Evolutionary conservation across 2,797 vertebrate genomes (phyloP).

Genomic region (Neostethus bicornis): DNA sequence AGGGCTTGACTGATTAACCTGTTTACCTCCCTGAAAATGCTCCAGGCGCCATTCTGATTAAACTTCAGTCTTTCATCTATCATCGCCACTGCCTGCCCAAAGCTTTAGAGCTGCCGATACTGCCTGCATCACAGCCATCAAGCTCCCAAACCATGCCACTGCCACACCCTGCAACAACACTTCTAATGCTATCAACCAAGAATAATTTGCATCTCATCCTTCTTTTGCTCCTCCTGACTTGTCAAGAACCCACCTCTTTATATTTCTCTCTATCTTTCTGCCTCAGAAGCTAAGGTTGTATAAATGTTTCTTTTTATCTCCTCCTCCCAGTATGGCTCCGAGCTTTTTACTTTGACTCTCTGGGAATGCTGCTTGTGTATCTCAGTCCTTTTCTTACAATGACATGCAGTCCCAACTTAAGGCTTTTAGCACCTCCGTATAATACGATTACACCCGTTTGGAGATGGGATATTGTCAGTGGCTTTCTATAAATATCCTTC

Average conservation of each 20-base stretch:
- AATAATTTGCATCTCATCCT: constrained; percentile 65
- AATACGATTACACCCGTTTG: constrained; percentile 73
- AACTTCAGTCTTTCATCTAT: constrained; percentile 83
- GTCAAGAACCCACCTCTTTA: constrained; percentile 38
- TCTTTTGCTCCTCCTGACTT: constrained; percentile 49
- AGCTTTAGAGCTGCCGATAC: constrained; percentile 56
- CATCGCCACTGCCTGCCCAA: constrained; percentile 58
- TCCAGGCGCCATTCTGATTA: constrained; percentile 82
- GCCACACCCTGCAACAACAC: constrained; percentile 35
- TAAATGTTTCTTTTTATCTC: constrained; percentile 21
- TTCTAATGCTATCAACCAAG: constrained; percentile 44
- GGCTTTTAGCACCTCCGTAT: constrained; percentile 71
- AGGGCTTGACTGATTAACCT: constrained; percentile 83
- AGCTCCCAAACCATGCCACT: constrained; percentile 14
- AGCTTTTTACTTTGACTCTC: constrained; percentile 29
- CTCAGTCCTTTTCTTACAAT: constrained; percentile 47
- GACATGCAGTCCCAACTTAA: constrained; percentile 53
- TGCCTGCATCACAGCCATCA: constrained; percentile 32
- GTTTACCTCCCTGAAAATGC: constrained; percentile 81
- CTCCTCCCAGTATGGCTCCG: constrained; percentile 38
- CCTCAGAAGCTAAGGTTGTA: constrained; percentile 29
- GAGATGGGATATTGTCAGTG: constrained; percentile 66
- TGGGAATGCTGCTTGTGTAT: constrained; percentile 15
- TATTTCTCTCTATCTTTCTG: constrained; percentile 18
- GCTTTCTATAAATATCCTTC: constrained; percentile 64